Evolutionary conservation across 2,888 invertebrate species (phyloP).

Genomic region (Calephelis perditalis): DNA sequence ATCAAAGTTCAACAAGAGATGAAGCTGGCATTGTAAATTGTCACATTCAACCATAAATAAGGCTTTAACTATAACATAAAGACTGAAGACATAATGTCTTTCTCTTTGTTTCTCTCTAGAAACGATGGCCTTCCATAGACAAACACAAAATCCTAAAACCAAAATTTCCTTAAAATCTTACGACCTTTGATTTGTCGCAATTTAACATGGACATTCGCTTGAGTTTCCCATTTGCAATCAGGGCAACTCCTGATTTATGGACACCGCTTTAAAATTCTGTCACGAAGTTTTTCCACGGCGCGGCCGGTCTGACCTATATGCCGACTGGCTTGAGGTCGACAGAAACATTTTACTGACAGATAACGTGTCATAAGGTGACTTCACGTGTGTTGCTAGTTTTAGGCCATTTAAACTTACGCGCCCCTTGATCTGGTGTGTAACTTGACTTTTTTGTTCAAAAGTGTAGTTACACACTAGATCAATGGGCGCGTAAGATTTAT

Average conservation of each 20-base stretch:
- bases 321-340: slow-evolving; percentile 14
- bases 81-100: too few species aligned
- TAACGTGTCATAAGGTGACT: slow-evolving; percentile 14
- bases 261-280: slow-evolving; percentile 13
- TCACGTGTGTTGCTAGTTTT: background rate
- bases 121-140: too few species aligned
- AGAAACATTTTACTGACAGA: slow-evolving; percentile 14
- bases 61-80: too few species aligned
- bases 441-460: too few species aligned
- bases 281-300: slow-evolving; percentile 14
- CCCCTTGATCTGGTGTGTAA: too few species aligned
- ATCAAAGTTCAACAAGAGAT: too few species aligned
- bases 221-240: background rate
- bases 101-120: too few species aligned
- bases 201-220: background rate
- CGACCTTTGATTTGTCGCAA: background rate
- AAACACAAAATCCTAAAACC: too few species aligned
- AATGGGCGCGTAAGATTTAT: background rate
- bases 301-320: slow-evolving; percentile 19
- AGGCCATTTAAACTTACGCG: background rate
- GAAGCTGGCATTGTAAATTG: too few species aligned
- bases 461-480: too few species aligned
- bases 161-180: too few species aligned
- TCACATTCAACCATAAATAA: too few species aligned
- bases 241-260: background rate